Percentiles rank a stretch among this genome's conserved stretches.
phyloP scores from a whole-genome alignment of 2,113 vertebrate species.

The Alethe castanea region DNA sequence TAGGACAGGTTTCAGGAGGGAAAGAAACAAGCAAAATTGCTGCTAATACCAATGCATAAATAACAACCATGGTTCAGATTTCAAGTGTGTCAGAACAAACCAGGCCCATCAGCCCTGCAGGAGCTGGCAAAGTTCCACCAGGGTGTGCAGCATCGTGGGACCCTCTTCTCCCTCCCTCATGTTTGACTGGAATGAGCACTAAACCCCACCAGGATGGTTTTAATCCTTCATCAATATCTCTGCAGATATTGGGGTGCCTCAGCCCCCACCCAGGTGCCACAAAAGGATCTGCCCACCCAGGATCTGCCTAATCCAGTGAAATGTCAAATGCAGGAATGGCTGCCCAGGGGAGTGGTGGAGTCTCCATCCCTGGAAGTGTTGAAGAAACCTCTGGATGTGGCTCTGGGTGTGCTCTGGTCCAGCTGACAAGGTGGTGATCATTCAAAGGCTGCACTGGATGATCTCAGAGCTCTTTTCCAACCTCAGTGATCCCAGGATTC shows the following conservation, averaged over 20 bases:
- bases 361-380: neutral
- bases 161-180: neutral
- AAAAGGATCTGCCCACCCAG: neutral
- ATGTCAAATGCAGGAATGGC: rapidly evolving
- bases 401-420: neutral
- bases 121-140: neutral
- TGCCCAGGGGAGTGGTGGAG: neutral
- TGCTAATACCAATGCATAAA: neutral
- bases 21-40: neutral
- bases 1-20: neutral
- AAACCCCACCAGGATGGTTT: neutral
- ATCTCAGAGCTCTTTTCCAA: neutral
- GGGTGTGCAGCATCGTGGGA: neutral
- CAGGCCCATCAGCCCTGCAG: neutral
- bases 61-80: neutral
- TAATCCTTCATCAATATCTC: neutral
- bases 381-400: neutral
- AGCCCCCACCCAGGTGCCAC: neutral
- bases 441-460: rapidly evolving
- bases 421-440: neutral
- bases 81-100: neutral
- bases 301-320: rapidly evolving
- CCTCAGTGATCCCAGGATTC: rapidly evolving
- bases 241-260: neutral
- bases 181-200: neutral